Evolutionary conservation across 2,113 vertebrate species (phyloP), one percentile per base, ranked within the genome.

Genomic region (Atrichornis clamosus): DNA sequence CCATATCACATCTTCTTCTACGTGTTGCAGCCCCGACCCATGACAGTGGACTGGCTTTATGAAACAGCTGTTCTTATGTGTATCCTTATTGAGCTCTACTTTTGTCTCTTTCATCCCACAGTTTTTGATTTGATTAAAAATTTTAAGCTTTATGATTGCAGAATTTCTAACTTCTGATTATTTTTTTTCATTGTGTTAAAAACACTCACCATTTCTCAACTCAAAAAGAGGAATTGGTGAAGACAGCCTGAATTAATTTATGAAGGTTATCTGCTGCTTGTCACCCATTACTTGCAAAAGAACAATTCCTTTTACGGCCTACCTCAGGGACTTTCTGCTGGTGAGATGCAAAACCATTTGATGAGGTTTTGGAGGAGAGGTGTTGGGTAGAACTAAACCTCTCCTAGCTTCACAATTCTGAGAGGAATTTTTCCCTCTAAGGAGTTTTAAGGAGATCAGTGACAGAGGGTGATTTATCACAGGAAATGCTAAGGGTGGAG

Each of bases 381-480:
- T 46, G 3, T 14, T 56, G 23, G 6, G 7, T 68, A 64, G 42
- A 68, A 55, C 20, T 52, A 56, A 88, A 75, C 5, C 1, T 35
- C 33, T 37, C 30, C 21, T 22, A 28, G 5, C 18, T 69, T 60
- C 30, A 65, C n/a, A 77, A 18, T 1, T 65, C 65, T 33, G 33
- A 52, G 19, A 46, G 11, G 41, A 80, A 21, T 46, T 78, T 65
- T 74, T 65, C 15, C 15, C 15, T 52, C 56, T 59, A 11, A 53
- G 63, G 32, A 32, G 1, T 6, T 70, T 74, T 55, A 60, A 67
- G n/a, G 20, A 63, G 23, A 13, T 17, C 0, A 0, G 33, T 63
- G 23, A 17, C 8, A 63, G n/a, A 65, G 15, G 11, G n/a, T 64
- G 1, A 6, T 65, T 81, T 70, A 21, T 58, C 16, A 70, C 10